Base-by-base conservation (phyloP, 2,113 vertebrate genomes). In the Plotosus lineatus region DNA sequence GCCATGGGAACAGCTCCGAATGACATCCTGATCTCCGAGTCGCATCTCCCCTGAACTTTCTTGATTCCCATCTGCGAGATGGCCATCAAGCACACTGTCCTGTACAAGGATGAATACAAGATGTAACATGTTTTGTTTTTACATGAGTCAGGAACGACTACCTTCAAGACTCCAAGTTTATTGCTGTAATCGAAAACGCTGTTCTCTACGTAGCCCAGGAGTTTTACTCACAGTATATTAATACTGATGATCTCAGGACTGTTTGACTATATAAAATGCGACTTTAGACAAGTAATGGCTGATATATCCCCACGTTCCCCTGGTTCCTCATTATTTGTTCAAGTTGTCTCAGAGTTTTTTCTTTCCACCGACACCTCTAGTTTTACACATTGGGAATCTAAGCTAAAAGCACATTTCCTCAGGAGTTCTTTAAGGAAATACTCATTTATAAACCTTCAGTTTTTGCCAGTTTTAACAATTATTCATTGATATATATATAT, bases 51-150 rank as follows among this genome's bases (percentile, higher is more conserved):
- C 19, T 6, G 51, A 28, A 28, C 56, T 36, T 63, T 76, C 78
- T 3, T 48, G 78, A n/a, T 38, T 36, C 15, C 15, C 75, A 21
- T 86, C 89, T n/a, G 69, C 73, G 63, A 86, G 78, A 71, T 89
- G 87, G 78, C 85, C 81, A 69, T 92, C 90, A 55, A 91, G 75
- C 83, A 94, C 90, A 21, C 92, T 94, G 84, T 92, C 92, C 93
- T 94, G 53, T 71, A 83, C 3, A 26, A 17, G 69, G 46, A 76
- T 26, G 31, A 80, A 78, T 3, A 60, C 63, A 68, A 11, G 42
- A 75, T 19, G 4, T 28, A 56, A 56, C 4, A 63, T n/a, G 58
- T 61, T 19, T 58, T 14, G 31, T 68, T 50, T 51, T 2, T 23
- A 12, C 50, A 44, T 33, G 31, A 50, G 28, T 65, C 3, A 23